Percentiles rank a stretch among this genome's conserved stretches.
phyloP scores from a whole-genome alignment of 1,140 invertebrate species.

The Idris sp. region DNA sequence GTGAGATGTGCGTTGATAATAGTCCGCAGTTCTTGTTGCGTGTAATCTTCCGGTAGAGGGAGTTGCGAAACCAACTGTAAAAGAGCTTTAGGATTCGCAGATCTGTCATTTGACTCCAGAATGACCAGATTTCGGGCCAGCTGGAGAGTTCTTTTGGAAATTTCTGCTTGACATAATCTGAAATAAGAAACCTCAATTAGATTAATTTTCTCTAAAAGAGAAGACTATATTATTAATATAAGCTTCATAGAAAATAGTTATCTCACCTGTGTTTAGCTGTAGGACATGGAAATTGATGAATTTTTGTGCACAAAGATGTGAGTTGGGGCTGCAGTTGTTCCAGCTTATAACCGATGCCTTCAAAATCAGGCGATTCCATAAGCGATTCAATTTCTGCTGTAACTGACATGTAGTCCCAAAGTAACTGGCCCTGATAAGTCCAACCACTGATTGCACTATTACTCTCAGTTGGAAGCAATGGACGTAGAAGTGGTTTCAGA shows the following conservation, averaged over 20 bases:
- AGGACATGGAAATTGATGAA: conserved; percentile 81
- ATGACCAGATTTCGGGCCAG: conserved; percentile 78
- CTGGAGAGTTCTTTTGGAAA: conserved; percentile 81
- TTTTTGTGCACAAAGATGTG: conserved; percentile 81
- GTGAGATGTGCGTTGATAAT: conserved; percentile 72
- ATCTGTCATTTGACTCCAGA: conserved; percentile 73
- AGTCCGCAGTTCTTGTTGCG: conserved; percentile 80
- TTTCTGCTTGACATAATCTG: conserved; percentile 82
- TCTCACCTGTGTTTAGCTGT: conserved; percentile 83
- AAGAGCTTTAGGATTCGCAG: conserved; percentile 73
- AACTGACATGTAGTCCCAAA: conserved; percentile 84
- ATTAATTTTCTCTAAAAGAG: too few relatives aligned
- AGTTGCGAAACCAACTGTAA: conserved; percentile 79
- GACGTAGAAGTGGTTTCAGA: conserved; percentile 79
- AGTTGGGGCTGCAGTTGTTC: conserved; percentile 82
- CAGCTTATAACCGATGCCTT: conserved; percentile 79
- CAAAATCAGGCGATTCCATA: conserved; percentile 64
- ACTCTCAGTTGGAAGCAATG: conserved; percentile 75
- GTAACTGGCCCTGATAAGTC: conserved; percentile 82
- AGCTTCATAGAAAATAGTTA: too few relatives aligned
- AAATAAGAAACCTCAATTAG: too few relatives aligned
- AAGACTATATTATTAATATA: too few relatives aligned
- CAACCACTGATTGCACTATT: conserved; percentile 79
- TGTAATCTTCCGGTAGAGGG: conserved; percentile 83
- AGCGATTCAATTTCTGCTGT: conserved; percentile 78